Percentiles rank a stretch among this genome's conserved stretches.
These are phyloP conservation scores for Priocnemis perturbator DNA, from an alignment of 2,888 invertebrate species.

Conservation along the genomic window DNA sequence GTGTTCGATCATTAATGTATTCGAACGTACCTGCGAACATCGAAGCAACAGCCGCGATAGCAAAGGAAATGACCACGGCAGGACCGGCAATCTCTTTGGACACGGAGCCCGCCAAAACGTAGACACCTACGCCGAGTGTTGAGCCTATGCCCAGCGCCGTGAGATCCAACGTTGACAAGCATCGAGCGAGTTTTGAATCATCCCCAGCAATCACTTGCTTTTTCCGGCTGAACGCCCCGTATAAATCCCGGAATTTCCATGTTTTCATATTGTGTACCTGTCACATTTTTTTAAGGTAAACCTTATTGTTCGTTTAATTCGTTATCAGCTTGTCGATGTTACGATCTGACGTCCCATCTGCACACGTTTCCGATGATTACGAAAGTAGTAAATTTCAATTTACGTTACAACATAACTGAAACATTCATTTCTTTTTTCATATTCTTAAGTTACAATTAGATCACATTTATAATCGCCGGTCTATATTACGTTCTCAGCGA, in stretches of 20 bases:
- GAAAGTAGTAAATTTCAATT: no score
- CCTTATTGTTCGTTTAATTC: no score
- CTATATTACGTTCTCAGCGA: no score
- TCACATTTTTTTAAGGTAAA: neutral
- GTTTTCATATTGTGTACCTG: slow-evolving; percentile 55
- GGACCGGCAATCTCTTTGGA: slow-evolving; percentile 90
- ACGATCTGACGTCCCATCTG: no score
- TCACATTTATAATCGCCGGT: no score
- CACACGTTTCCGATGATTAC: no score
- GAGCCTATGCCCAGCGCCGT: slow-evolving; percentile 89
- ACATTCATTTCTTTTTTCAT: no score
- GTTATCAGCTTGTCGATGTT: no score
- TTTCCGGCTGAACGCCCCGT: slow-evolving; percentile 59
- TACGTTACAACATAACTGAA: no score
- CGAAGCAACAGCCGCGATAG: slow-evolving; percentile 94
- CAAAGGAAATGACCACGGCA: slow-evolving; percentile 89
- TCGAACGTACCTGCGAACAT: slow-evolving; percentile 86
- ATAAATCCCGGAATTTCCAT: slow-evolving; percentile 43
- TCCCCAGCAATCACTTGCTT: slow-evolving; percentile 49
- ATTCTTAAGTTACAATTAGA: no score
- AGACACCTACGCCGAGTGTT: slow-evolving; percentile 93
- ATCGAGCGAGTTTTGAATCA: slow-evolving; percentile 78
- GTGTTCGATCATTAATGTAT: no score
- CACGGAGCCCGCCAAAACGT: slow-evolving; percentile 91
- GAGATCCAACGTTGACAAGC: slow-evolving; percentile 87